Percentiles rank a stretch among this genome's conserved stretches.
Conservation (phyloP, 2,113 vertebrate species). For the Etheostoma spectabile region DNA sequence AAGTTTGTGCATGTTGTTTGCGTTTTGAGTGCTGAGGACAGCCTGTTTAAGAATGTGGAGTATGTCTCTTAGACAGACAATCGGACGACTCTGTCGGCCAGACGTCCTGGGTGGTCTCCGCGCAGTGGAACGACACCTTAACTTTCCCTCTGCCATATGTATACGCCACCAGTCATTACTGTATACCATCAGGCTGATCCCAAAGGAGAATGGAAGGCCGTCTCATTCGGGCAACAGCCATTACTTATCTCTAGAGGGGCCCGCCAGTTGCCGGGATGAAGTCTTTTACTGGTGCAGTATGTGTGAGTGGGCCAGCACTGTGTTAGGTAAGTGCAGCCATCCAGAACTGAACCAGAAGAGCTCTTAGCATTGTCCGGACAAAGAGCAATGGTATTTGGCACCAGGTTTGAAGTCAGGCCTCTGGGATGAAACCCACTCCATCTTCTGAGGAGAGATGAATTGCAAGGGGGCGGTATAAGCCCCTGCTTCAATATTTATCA, state of each 20-base stretch:
- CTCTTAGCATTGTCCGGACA: slow-evolving; percentile 55
- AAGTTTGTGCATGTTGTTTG: slow-evolving; percentile 39
- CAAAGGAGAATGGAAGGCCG: slow-evolving; percentile 20
- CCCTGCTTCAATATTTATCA: slow-evolving; percentile 77
- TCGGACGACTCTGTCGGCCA: slow-evolving; percentile 72
- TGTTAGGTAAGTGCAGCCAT: slow-evolving; percentile 71
- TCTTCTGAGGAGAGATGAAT: slow-evolving; percentile 66
- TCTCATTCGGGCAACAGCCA: slow-evolving; percentile 6
- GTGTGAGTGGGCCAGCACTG: slow-evolving; percentile 54
- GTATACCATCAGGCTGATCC: slow-evolving; percentile 7
- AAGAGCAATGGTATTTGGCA: slow-evolving; percentile 74
- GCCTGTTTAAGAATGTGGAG: slow-evolving; percentile 69
- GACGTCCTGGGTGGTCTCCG: slow-evolving; percentile 77
- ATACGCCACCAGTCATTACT: slow-evolving; percentile 59
- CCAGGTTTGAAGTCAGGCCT: slow-evolving; percentile 70
- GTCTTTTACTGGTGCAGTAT: slow-evolving; percentile 59
- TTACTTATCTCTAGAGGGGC: slow-evolving; percentile 51
- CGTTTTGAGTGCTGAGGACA: slow-evolving; percentile 42
- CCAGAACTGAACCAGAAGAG: slow-evolving; percentile 68
- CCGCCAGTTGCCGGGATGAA: slow-evolving; percentile 72
- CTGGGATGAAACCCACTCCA: slow-evolving; percentile 61
- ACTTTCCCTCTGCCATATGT: slow-evolving; percentile 51
- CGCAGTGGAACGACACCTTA: slow-evolving; percentile 51
- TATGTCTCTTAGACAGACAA: slow-evolving; percentile 76
- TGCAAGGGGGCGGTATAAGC: slow-evolving; percentile 55